Percentiles rank a stretch among this genome's conserved stretches.
Evolutionary conservation across 2,113 vertebrate species (phyloP).

Genomic region (Oncorhynchus gorbuscha): DNA sequence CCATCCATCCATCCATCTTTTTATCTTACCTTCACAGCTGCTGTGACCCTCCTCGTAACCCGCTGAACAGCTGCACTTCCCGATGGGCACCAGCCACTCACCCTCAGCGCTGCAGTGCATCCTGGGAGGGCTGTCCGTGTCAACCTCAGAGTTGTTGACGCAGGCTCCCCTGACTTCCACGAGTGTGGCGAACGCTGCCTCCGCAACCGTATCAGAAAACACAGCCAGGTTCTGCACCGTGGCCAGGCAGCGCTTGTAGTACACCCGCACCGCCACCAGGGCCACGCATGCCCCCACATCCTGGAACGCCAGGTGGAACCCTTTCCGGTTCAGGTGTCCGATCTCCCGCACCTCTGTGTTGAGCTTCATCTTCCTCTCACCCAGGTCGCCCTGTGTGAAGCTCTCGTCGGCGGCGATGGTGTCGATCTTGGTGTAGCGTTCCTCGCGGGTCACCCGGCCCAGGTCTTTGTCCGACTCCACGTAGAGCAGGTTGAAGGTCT

Average conservation of each 20-base stretch:
- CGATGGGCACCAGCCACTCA: constrained; percentile 95
- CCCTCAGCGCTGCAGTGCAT: constrained; percentile 98
- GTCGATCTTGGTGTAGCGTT: constrained; percentile 89
- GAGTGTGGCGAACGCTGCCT: constrained; percentile 87
- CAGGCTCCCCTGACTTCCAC: constrained; percentile 92
- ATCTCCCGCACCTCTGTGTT: constrained; percentile 96
- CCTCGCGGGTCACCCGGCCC: constrained; percentile 72
- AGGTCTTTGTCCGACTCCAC: constrained; percentile 83
- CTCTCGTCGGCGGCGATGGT: constrained; percentile 96
- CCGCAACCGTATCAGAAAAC: constrained; percentile 91
- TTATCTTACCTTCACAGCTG: constrained; percentile 87
- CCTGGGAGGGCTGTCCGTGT: constrained; percentile 85
- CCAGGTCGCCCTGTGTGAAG: constrained; percentile 95
- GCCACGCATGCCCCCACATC: constrained; percentile 95
- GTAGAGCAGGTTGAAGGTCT: constrained; percentile 96
- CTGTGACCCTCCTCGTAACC: constrained; percentile 94
- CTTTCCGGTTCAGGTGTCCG: constrained; percentile 86
- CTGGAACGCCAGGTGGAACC: constrained; percentile 96
- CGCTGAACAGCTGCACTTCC: constrained; percentile 91
- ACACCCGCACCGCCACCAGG: constrained; percentile 90
- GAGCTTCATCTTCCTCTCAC: constrained; percentile 97
- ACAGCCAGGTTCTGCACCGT: constrained; percentile 87
- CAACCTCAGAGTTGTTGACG: constrained; percentile 87
- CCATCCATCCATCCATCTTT: neutral
- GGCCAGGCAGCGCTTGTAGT: constrained; percentile 90